These are phyloP conservation scores for Belonocnema kinseyi DNA, from an alignment of 1,140 invertebrate genomes.

Conservation along the genomic window DNA sequence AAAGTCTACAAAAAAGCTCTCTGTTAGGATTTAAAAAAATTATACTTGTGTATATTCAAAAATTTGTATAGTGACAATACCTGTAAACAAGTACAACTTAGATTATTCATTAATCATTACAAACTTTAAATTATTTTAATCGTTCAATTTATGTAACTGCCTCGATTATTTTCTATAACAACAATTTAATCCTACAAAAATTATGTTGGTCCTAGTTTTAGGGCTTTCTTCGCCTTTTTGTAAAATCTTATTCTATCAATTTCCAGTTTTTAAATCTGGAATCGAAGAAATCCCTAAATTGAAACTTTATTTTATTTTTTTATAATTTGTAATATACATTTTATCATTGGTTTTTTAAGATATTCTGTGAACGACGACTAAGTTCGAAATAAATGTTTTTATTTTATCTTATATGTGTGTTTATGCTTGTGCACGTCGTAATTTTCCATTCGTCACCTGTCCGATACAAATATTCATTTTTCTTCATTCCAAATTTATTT, in stretches of 20 bases:
- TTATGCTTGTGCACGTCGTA: background rate
- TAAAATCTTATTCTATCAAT: too few relatives aligned
- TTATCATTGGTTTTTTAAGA: background rate
- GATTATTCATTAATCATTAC: background rate
- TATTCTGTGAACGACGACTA: conserved; percentile 4
- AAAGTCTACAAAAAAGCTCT: background rate
- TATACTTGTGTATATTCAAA: conserved; percentile 36
- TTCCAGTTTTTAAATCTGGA: too few relatives aligned
- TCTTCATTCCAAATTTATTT: background rate
- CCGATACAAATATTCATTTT: too few relatives aligned
- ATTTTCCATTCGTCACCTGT: background rate
- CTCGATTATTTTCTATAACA: background rate
- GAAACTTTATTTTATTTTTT: too few relatives aligned
- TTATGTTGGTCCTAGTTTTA: too few relatives aligned
- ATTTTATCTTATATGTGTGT: background rate
- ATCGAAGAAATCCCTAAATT: too few relatives aligned
- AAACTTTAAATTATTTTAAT: background rate
- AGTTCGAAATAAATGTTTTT: conserved; percentile 26
- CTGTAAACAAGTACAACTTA: conserved; percentile 23
- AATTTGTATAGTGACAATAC: conserved; percentile 7
- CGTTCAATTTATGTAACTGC: background rate
- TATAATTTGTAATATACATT: background rate
- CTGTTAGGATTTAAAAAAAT: conserved; percentile 34
- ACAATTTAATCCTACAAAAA: background rate
- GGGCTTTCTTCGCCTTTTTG: too few relatives aligned